These are phyloP conservation scores for Mormyrus hasselquistii DNA, from an alignment of 2,797 vertebrate genomes.

Conservation along the genomic window DNA sequence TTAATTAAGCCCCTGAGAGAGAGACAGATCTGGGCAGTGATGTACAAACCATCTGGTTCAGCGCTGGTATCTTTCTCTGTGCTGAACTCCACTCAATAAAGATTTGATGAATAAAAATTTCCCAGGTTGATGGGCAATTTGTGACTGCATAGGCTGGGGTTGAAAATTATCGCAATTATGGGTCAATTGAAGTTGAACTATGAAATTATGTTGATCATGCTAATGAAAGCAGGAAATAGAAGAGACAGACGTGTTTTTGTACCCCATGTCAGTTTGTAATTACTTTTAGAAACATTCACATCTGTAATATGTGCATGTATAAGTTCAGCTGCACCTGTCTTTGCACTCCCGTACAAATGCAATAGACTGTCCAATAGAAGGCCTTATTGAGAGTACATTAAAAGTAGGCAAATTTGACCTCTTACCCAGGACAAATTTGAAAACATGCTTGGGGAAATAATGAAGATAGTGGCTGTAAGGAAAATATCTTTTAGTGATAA, in stretches of 20 bases:
- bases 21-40: neutral
- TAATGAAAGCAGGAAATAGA: neutral
- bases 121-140: neutral
- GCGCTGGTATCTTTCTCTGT: neutral
- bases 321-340: neutral
- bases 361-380: neutral
- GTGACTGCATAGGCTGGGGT: neutral
- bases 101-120: neutral
- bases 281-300: neutral
- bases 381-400: neutral
- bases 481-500: neutral
- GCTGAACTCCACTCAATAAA: neutral
- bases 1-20: slow-evolving; percentile 11
- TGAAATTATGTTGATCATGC: neutral
- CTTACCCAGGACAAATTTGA: neutral
- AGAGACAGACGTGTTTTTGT: neutral
- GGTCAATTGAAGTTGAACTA: neutral
- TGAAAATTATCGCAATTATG: neutral
- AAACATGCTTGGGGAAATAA: neutral
- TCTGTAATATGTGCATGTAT: neutral
- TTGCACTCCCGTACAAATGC: neutral
- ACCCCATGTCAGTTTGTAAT: neutral
- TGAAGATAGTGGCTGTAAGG: neutral
- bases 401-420: neutral
- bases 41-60: neutral